Percentiles rank a stretch among this genome's conserved stretches.
Conservation (phyloP, 2,888 invertebrate genomes). For the Crossocerus cetratus region DNA sequence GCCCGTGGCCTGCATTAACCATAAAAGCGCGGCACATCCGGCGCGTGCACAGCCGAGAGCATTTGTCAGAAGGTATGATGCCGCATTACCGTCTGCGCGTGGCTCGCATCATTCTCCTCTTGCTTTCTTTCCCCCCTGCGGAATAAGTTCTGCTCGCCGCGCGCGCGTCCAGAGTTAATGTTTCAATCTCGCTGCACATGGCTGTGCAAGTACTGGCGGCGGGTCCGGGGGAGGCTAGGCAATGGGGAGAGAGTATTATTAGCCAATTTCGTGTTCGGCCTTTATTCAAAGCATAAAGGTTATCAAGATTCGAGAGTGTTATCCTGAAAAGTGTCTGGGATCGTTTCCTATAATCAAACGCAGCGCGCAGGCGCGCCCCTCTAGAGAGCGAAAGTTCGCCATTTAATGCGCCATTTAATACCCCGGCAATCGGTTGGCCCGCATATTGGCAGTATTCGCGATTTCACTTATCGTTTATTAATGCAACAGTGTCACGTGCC, state of each 20-base stretch:
- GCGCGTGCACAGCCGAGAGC: constrained; percentile 45
- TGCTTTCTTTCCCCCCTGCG: constrained; percentile 12
- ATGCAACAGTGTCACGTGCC: constrained; percentile 22
- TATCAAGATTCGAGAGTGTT: no score
- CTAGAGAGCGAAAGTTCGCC: no score
- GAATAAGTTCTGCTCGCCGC: neutral
- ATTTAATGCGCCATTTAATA: no score
- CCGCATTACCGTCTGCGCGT: constrained; percentile 57
- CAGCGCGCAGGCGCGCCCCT: no score
- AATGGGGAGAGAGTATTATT: no score
- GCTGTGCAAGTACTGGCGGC: no score
- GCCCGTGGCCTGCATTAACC: constrained; percentile 56
- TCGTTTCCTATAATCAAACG: no score
- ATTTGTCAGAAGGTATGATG: constrained; percentile 54
- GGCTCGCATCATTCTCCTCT: constrained; percentile 39
- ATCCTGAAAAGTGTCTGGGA: no score
- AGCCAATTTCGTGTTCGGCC: no score
- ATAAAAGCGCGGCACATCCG: constrained; percentile 48
- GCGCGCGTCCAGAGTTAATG: neutral
- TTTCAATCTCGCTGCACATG: constrained; percentile 17
- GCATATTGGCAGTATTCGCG: constrained; percentile 13
- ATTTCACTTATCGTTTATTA: constrained; percentile 41
- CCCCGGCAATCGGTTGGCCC: no score
- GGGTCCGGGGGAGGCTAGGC: no score
- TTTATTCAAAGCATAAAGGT: no score